phyloP scores from a whole-genome alignment of 2,888 invertebrate genomes.

The Xylota sylvarum region DNA sequence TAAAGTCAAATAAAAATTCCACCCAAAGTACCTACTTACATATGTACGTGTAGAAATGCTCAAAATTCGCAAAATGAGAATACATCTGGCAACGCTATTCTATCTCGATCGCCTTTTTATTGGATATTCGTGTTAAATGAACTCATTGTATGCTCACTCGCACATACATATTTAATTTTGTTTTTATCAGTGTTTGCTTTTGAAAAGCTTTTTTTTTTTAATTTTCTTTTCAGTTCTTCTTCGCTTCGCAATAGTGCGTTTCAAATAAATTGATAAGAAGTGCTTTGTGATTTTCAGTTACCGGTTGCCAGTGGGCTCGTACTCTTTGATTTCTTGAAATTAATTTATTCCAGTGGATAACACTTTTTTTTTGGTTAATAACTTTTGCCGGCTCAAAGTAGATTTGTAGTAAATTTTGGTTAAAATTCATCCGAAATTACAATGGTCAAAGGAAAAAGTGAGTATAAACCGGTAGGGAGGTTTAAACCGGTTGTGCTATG shows the following conservation, averaged over 20 bases:
- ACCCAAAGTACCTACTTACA: too few relatives aligned
- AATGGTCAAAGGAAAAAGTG: slow-evolving; percentile 60
- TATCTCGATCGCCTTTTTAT: neutral
- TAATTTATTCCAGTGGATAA: too few relatives aligned
- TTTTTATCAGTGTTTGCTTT: slow-evolving; percentile 1
- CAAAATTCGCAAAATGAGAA: too few relatives aligned
- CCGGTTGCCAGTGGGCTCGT: neutral
- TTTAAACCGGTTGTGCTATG: neutral
- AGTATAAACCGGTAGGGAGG: slow-evolving; percentile 5
- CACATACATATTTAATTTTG: neutral
- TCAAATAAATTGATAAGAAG: neutral
- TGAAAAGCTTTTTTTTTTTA: neutral
- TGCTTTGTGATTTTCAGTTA: neutral
- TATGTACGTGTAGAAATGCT: too few relatives aligned
- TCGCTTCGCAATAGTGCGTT: neutral
- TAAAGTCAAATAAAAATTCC: too few relatives aligned
- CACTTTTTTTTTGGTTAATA: neutral
- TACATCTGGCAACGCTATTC: neutral
- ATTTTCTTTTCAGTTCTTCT: neutral
- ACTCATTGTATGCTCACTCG: neutral
- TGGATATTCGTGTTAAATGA: neutral
- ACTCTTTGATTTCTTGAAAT: neutral
- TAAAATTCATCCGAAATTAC: neutral
- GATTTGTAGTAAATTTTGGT: neutral
- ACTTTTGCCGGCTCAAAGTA: neutral